These are phyloP conservation scores for Urosaurus nigricauda DNA, from an alignment of 2,797 vertebrate species.

Conservation along the genomic window DNA sequence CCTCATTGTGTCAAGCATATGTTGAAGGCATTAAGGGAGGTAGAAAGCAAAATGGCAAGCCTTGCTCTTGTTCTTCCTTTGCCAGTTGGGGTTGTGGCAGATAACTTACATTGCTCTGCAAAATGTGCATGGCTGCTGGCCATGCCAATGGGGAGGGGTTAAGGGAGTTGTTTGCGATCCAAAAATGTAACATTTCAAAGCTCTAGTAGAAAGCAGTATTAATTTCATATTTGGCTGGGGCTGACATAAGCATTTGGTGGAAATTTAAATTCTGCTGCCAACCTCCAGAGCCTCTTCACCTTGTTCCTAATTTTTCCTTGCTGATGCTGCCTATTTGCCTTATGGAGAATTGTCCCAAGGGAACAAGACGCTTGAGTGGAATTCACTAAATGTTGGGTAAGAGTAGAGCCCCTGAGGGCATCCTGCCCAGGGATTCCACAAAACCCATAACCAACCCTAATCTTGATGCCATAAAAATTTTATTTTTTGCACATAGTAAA, in stretches of 20 bases:
- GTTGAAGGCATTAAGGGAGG: too few relatives aligned
- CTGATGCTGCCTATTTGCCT: neutral
- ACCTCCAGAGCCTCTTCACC: neutral
- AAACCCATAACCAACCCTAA: neutral
- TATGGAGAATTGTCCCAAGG: neutral
- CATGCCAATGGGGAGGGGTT: too few relatives aligned
- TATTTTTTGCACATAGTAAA: neutral
- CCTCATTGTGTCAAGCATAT: too few relatives aligned
- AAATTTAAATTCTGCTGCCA: neutral
- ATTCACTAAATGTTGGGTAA: neutral
- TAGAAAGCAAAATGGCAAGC: too few relatives aligned
- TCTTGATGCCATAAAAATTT: neutral
- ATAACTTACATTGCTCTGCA: too few relatives aligned
- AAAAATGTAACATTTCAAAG: too few relatives aligned
- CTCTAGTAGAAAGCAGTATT: neutral
- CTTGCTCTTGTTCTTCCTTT: too few relatives aligned
- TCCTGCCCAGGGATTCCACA: neutral
- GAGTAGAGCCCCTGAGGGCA: neutral
- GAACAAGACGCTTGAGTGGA: neutral
- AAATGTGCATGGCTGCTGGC: too few relatives aligned
- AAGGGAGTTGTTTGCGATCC: too few relatives aligned
- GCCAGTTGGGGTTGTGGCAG: too few relatives aligned
- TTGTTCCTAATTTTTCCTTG: neutral
- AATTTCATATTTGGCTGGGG: too few relatives aligned
- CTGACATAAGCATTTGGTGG: neutral